Evolutionary conservation across 2,797 vertebrate species (phyloP), one percentile per base, ranked within the genome.

Genomic region (Bradypodion ventrale): DNA sequence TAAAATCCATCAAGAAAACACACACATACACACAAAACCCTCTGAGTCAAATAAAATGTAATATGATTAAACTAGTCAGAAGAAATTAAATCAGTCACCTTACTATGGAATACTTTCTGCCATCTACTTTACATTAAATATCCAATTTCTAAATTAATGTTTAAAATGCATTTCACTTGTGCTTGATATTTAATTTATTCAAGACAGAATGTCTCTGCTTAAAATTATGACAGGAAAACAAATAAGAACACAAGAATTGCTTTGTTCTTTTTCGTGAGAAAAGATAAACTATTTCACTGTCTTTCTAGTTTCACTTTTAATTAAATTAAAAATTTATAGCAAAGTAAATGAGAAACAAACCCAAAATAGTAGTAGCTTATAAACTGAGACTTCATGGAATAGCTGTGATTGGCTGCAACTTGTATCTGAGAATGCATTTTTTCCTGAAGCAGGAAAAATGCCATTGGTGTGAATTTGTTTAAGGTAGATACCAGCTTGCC

Each of bases 161-260:
- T 94, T 95, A 89, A 95, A 93, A 90, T 90, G 63, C 79, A 78
- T 32, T 88, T 94, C 88, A 73, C 90, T 93, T 95, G 85, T 87
- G 92, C 76, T 91, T 93, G 82, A 90, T 94, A 90, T 92, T 94
- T 94, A 91, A 94, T 95, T 95, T 89, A 91, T 80, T 21, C 76
- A 72, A 91, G 87, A 92, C 92, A 83, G 75, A 84, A 49, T 87
- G 80, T 86, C 82, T 56, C 74, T 80, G 10, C 44, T 77, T 89
- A 75, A 88, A 91, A 92, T 72, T 85, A 84, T 68, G 60, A 86
- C 40, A 74, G 84, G 88, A 68, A 52, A 85, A 89, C 75, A 87
- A 92, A 89, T 73, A 77, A 19, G 78, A 92, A 87, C 78, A 85
- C 2, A 89, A 84, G 78, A 21, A 32, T 40, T 82, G 40, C 40